Evolutionary conservation across 2,113 vertebrate genomes (phyloP), one percentile per base, ranked within the genome.

Genomic region (Scolopax mira): DNA sequence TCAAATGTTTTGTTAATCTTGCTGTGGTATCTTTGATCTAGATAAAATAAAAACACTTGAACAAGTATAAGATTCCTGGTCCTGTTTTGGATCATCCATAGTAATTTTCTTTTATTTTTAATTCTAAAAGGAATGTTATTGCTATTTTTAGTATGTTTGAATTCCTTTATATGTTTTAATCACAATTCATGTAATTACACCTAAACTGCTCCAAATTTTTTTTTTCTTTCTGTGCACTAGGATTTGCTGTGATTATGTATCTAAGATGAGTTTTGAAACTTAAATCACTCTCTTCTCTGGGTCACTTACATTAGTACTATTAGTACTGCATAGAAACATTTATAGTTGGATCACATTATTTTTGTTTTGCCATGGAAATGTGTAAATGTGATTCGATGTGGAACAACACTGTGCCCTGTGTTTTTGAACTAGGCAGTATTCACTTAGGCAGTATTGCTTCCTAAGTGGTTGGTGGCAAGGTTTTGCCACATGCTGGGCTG

Each of bases 1-100:
- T 85, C 65, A 85, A 49, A n/a, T 21, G 4, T 61, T 79, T 66
- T 91, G n/a, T 83, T 94, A 73, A 42, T 75, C 39, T 69, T 93
- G 10, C 13, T 69, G 4, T 71, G 25, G 1, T 87, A 11, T 28
- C 52, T 85, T 88, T n/a, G 9, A 52, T 71, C 21, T 57, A 48
- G 10, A 33, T 72, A 49, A 91, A 89, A 48, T 48, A 51, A 31
- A 61, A 30, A 79, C 17, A 22, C 16, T 54, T 66, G 19, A 18
- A 46, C 5, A 42, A 62, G 58, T 49, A 16, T 10, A 30, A 69
- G 31, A 62, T 94, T 7, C 23, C 27, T 67, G 22, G 9, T 71
- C 18, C 14, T 85, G 12, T 52, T 87, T 72, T 69, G 35, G 17
- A 44, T 95, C 5, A 54, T 66, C 82, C 5, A 10, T 51, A 51